These are phyloP conservation scores for Lophius americanus DNA, from an alignment of 2,797 vertebrate species.

Conservation along the genomic window DNA sequence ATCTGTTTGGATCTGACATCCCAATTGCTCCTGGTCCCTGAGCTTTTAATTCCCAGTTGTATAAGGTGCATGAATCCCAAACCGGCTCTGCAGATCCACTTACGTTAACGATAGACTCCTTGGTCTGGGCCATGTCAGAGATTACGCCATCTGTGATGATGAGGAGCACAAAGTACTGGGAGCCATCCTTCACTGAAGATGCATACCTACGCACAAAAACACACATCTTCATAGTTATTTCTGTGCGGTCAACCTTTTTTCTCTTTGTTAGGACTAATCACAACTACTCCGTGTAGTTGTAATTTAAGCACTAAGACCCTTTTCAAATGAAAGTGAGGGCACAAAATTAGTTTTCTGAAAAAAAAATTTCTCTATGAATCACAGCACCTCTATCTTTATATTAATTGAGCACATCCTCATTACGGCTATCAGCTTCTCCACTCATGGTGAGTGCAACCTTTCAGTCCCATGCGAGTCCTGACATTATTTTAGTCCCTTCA, in stretches of 20 bases:
- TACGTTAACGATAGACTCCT: conserved; percentile 97
- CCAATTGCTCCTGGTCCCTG: neutral
- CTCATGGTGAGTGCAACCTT: conserved; percentile 19
- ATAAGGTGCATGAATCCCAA: neutral
- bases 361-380: neutral
- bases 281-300: neutral
- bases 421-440: conserved; percentile 22
- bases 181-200: conserved; percentile 94
- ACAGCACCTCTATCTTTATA: conserved; percentile 20
- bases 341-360: neutral
- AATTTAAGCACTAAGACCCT: neutral
- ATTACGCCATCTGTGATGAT: conserved; percentile 98
- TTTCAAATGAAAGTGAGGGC: conserved; percentile 3
- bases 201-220: conserved; percentile 85
- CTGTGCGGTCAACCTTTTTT: neutral
- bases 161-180: conserved; percentile 97
- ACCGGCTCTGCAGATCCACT: conserved; percentile 53
- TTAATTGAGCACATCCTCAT: conserved; percentile 10
- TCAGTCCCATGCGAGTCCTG: conserved; percentile 13
- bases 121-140: conserved; percentile 98
- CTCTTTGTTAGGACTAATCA: neutral
- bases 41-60: neutral
- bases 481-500: conserved; percentile 14
- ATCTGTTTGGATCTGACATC: neutral
- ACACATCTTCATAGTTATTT: conserved; percentile 9